Base-by-base conservation (phyloP, 2,888 invertebrate species). In the Sminthurinus aureus region DNA sequence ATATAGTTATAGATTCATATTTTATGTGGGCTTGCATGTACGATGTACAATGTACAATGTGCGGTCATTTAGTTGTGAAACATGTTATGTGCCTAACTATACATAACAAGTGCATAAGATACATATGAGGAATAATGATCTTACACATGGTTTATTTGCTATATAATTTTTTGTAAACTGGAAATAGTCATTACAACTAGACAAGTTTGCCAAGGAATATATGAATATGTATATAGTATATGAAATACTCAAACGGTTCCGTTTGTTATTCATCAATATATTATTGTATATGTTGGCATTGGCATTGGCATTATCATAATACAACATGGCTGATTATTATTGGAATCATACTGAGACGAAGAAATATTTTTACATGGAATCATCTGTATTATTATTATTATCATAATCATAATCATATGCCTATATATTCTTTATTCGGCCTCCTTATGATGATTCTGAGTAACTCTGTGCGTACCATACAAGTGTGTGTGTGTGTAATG, bases 91-190 rank as follows among this genome's bases (percentile, higher is more conserved):
- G 38, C 38, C 38, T 38, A 38, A 38, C 58, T 77, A 24, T 77
- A 52, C 24, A 51, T 77, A n/a, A n/a, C n/a, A n/a, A n/a, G n/a
- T n/a, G n/a, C n/a, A n/a, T n/a, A n/a, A n/a, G n/a, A n/a, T n/a
- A n/a, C n/a, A n/a, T n/a, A n/a, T n/a, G n/a, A n/a, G n/a, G n/a
- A n/a, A n/a, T n/a, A n/a, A n/a, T n/a, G n/a, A n/a, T n/a, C 58
- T 58, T 77, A 15, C n/a, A 77, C 22, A 64, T 77, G 58, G 52
- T 77, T 52, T 77, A 51, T 77, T 77, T 77, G 20, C 51, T 77
- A 15, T 77, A 22, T 13, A 51, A 20, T 77, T 77, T 20, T 18
- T 58, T 58, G 9, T 58, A 3, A 58, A 58, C 15, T 24, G 22
- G 71, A 71, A 24, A 24, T 20, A 71, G 26, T 69, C 2, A 20